A percentile compares a stretch with the other conserved stretches of the same genome.
Conservation (phyloP, 2,888 invertebrate species). For the Raillietiella orientalis region DNA sequence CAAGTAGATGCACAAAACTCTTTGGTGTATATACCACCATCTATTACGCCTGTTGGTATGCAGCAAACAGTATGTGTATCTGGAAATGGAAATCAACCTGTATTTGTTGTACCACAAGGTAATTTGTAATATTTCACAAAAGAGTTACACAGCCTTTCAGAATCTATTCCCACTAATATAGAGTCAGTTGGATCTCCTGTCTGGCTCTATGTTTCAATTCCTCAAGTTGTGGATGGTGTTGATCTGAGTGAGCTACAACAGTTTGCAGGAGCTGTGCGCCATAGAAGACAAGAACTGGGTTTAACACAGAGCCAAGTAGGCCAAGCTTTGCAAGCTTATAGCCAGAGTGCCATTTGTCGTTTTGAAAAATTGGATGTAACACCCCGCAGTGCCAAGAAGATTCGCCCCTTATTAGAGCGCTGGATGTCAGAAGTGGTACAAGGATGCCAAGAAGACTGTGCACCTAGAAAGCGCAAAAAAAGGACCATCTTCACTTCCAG, state of each 20-base stretch:
- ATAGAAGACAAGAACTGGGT: slow-evolving; percentile 65
- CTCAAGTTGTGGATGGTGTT: slow-evolving; percentile 77
- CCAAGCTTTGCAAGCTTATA: slow-evolving; percentile 89
- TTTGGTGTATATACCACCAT: no score
- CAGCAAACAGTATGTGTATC: no score
- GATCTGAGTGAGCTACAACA: slow-evolving; percentile 93
- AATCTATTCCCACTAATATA: no score
- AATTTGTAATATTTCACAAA: no score
- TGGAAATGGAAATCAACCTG: no score
- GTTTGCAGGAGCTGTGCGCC: slow-evolving; percentile 87
- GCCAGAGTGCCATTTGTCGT: slow-evolving; percentile 98
- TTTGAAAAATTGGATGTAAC: slow-evolving; percentile 98
- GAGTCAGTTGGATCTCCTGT: no score
- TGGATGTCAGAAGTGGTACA: slow-evolving; percentile 99
- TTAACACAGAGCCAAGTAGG: slow-evolving; percentile 89
- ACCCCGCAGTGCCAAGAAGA: slow-evolving; percentile 96
- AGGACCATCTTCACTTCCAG: no score
- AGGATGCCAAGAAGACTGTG: slow-evolving; percentile 24
- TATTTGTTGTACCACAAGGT: no score
- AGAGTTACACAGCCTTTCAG: no score
- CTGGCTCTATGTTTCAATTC: no score
- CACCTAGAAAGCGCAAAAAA: slow-evolving; percentile 4
- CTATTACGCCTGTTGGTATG: no score
- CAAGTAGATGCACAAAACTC: no score
- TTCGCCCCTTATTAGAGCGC: slow-evolving; percentile 86